Base-by-base conservation (phyloP, 2,888 invertebrate species). In the Synergus laeviventris region DNA sequence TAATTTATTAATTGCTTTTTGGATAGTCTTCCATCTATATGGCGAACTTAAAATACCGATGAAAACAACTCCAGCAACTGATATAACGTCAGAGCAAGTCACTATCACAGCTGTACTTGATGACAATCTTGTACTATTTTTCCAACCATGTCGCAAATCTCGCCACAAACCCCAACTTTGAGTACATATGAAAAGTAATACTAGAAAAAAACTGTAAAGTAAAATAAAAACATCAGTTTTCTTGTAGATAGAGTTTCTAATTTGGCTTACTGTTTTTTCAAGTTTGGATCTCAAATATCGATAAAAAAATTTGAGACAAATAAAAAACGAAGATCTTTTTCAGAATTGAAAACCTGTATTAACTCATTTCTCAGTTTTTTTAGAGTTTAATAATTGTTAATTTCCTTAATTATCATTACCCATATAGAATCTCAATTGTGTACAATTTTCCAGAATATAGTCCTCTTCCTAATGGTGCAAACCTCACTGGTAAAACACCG, bases 31-130 rank as follows among this genome's bases (percentile, higher is more conserved):
- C 92, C 93, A 93, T 36, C 93, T 86, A 4, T 87, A 87, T 0
- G 93, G 92, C 0, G 93, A 92, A 0, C 93, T 92, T 79, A 92
- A 91, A 14, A 93, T 92, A 0, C 93, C 92, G 0, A 92, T 92
- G 1, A 91, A 90, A 0, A 93, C 92, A 0, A 92, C 92, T 0
- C 92, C 91, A 2, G 92, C 91, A 0, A 93, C 93, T 0, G 93
- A 92, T 36, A 91, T 88, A 12, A 93, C 92, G 80, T 94, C 94
- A 78, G 93, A 92, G 21, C 92, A 91, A 0, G 93, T 93, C 62
- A 93, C 93, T 39, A 93, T 92, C 76, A 93, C 92, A 0, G 93
- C 92, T 86, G 93, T 93, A 56, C 91, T 91, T 2, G 93, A 93
- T 8, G 92, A 91, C 91, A 94, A 91, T 24, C 93, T 91, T 24